Evolutionary conservation across 1,140 invertebrate species (phyloP).

Genomic region (Charaxes varanes): DNA sequence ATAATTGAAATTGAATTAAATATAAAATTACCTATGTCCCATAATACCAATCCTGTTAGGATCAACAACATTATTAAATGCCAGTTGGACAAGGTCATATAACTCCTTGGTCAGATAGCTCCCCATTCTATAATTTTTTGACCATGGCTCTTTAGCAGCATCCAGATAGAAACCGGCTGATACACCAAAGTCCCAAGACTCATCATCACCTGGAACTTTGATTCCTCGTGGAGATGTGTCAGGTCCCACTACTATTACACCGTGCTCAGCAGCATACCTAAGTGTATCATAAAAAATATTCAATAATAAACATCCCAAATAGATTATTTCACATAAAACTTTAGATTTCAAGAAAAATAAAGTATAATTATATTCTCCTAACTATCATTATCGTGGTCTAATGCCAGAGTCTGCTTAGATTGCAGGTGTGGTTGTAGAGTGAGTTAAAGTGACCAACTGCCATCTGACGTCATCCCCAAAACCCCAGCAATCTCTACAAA

Average conservation of each 20-base stretch:
- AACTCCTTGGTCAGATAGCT: conserved; percentile 96
- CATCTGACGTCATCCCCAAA: too few relatives aligned
- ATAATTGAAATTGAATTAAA: too few relatives aligned
- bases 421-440: too few relatives aligned
- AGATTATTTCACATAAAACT: too few relatives aligned
- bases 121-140: conserved; percentile 96
- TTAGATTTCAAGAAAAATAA: too few relatives aligned
- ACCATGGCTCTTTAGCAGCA: conserved; percentile 93
- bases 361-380: too few relatives aligned
- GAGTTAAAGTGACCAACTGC: too few relatives aligned
- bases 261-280: conserved; percentile 85
- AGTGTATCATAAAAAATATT: too few relatives aligned
- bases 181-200: conserved; percentile 94
- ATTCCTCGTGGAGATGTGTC: conserved; percentile 96
- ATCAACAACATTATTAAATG: conserved; percentile 64
- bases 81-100: conserved; percentile 81
- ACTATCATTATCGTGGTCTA: too few relatives aligned
- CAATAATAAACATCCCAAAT: too few relatives aligned
- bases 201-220: conserved; percentile 92
- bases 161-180: conserved; percentile 98
- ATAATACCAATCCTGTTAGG: conserved; percentile 84
- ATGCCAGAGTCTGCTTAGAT: too few relatives aligned
- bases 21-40: conserved; percentile 87
- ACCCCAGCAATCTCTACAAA: too few relatives aligned
- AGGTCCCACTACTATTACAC: conserved; percentile 90